These are phyloP conservation scores for Cantharis nigra DNA, from an alignment of 2,888 invertebrate species.

Conservation along the genomic window DNA sequence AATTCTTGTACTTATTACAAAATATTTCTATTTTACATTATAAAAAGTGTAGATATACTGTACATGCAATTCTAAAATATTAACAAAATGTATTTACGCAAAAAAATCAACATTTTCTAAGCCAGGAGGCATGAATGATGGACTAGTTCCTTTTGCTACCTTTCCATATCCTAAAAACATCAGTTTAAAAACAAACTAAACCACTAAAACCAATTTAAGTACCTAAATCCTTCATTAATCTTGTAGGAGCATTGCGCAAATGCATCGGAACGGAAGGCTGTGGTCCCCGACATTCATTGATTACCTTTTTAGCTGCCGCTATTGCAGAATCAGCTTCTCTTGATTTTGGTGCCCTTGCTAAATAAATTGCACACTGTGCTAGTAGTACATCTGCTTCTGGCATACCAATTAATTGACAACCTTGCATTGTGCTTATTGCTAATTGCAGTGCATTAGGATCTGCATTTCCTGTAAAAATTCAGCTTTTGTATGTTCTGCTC, in stretches of 20 bases:
- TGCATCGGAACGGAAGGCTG: conserved; percentile 78
- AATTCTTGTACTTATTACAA: neutral
- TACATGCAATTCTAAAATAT: neutral
- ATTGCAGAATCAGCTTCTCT: conserved; percentile 62
- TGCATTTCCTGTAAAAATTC: conserved; percentile 61
- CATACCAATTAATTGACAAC: conserved; percentile 80
- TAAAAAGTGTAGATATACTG: neutral
- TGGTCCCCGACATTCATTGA: conserved; percentile 67
- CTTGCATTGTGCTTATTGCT: conserved; percentile 77
- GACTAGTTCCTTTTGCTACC: conserved; percentile 60
- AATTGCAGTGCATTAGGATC: conserved; percentile 68
- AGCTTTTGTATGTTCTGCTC: neutral
- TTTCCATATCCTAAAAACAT: conserved; percentile 64
- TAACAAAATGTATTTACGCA: conserved; percentile 42
- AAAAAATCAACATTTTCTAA: conserved; percentile 66
- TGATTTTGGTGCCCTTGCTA: conserved; percentile 79
- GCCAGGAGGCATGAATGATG: conserved; percentile 71
- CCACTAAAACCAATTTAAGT: conserved; percentile 15
- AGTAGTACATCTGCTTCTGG: conserved; percentile 80
- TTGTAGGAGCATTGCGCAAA: conserved; percentile 80
- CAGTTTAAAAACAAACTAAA: neutral
- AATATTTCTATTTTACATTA: neutral
- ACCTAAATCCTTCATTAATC: conserved; percentile 76
- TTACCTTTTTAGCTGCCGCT: conserved; percentile 61
- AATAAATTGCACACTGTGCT: conserved; percentile 76